Evolutionary conservation across 2,797 vertebrate species (phyloP), one percentile per base, ranked within the genome.

Genomic region (Aphelocoma californica): DNA sequence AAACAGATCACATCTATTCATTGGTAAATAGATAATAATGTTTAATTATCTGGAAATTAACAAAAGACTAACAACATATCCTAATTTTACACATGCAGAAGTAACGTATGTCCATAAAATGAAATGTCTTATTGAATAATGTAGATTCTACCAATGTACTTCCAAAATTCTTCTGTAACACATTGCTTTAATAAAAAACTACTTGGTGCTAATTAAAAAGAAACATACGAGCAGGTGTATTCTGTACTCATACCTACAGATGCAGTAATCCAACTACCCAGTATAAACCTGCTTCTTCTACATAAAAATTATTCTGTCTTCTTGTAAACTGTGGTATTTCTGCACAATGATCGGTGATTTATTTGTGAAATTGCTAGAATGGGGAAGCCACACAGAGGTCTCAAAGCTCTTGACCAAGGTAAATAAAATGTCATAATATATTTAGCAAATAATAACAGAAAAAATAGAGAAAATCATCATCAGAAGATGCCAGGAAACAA

Each of bases 11-110:
- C 86, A 96, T 92, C 88, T 97, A 93, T 96, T 96, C 96, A 94
- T 96, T 94, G 90, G 96, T 97, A 98, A 97, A 97, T 40, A 96
- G 92, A 93, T 95, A 97, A 96, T 96, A 95, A 95, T 95, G 95
- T 95, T 97, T 97, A 96, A 97, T 97, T 97, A 96, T 80, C 84
- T 97, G 91, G 95, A 95, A 97, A 97, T 97, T 96, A 95, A 96
- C 95, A 97, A 95, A 97, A 97, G 94, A 95, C 96, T 92, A 96
- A 95, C 58, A 91, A 92, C 18, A 21, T 93, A 94, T 95, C 93
- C 88, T 94, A 92, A 81, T 96, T 97, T 95, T 95, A 92, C 57
- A 96, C 58, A 88, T 4, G 36, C 56, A 88, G 90, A 97, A 93
- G 96, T 95, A 97, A 84, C 42, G 1, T 85, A 91, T 95, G 93